Evolutionary conservation across 35 echinoderm and acorn worm genomes (phyloP).

Genomic region (Lytechinus variegatus): DNA sequence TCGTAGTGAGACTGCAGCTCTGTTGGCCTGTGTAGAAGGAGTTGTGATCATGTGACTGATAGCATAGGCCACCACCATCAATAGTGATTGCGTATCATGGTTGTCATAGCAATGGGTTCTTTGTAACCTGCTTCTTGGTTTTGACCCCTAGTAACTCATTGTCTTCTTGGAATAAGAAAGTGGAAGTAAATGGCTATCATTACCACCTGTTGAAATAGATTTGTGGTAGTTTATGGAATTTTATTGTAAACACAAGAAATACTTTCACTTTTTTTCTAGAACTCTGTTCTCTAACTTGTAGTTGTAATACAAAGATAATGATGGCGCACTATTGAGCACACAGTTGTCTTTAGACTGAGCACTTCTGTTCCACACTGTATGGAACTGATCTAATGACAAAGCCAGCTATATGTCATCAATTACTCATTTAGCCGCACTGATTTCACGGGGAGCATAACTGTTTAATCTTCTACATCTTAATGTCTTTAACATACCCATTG

Average conservation of each 20-base stretch:
- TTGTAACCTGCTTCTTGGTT: neutral
- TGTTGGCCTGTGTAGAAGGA: neutral
- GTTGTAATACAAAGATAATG: too few relatives aligned
- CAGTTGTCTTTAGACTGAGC: too few relatives aligned
- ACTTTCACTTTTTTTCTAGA: neutral
- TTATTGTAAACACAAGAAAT: neutral
- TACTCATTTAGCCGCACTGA: neutral
- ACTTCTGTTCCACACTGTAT: too few relatives aligned
- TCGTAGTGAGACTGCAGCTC: neutral
- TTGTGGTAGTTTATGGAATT: neutral
- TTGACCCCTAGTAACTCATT: neutral
- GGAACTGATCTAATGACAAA: neutral
- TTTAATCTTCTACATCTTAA: neutral
- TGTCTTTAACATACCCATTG: neutral
- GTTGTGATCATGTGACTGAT: neutral
- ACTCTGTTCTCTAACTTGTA: neutral
- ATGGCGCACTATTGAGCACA: too few relatives aligned
- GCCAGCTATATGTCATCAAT: neutral
- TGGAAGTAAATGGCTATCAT: neutral
- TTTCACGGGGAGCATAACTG: neutral
- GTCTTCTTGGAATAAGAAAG: neutral
- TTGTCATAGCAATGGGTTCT: neutral
- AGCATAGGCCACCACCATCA: neutral
- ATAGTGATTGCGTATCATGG: neutral
- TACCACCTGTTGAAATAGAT: neutral